Evolutionary conservation across 2,888 invertebrate species (phyloP), one percentile per base, ranked within the genome.

Genomic region (Tachina grossa): DNA sequence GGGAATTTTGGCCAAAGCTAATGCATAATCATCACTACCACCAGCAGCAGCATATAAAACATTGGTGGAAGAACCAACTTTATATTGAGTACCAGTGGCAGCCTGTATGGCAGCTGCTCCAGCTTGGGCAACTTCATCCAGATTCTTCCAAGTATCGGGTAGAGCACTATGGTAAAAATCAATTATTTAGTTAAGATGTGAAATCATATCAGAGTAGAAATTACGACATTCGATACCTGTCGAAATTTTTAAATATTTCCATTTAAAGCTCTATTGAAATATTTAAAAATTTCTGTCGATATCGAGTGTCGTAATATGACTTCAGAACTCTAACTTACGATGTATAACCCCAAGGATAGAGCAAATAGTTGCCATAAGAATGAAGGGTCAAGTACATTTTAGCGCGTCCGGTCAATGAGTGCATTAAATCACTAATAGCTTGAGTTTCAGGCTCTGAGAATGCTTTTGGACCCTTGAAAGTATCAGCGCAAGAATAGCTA

Each of bases 381-480:
- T 97, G 97, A 45, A 97, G 93, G 9, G 95, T 94, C 84, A 96
- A 89, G 90, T 95, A 96, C 85, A 95, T 92, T 87, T 94, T 94
- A 65, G 94, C 92, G 14, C 92, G 91, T 11, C 92, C 91, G 6
- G 90, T 91, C 14, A 93, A 89, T 0, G 89, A 87, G 61, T 92
- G 85, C 68, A 96, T 91, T 61, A 95, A 93, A 85, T 95, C 94
- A 16, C 94, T 92, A 1, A 96, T 88, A 87, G 91, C 93, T 77
- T 90, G 89, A 0, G 94, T 95, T 92, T 96, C 96, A 0, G 93
- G 92, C 89, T 96, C 96, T 0, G 96, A 95, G 92, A 95, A 95
- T 5, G 95, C 90, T 1, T 89, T 89, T 0, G 90, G 86, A 0
- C 96, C 96, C 55, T 93, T 94, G 89, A 93, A 96, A 1, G 92